Conservation (phyloP, 2,797 vertebrate species). For the Molothrus aeneus region DNA sequence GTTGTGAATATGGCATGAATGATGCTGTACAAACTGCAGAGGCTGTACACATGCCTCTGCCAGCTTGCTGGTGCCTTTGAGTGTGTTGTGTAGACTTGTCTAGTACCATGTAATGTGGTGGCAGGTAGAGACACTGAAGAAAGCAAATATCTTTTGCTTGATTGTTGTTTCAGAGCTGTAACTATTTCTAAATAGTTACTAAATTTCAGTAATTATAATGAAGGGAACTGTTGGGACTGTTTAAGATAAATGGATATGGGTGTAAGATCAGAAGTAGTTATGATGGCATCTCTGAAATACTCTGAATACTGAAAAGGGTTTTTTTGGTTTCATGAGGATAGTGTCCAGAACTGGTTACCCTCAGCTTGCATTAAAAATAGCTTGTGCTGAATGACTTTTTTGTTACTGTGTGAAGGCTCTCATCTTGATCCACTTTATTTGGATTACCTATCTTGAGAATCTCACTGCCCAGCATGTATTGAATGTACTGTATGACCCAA, state of each 20-base stretch:
- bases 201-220: neutral
- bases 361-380: neutral
- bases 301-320: neutral
- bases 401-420: neutral
- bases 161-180: neutral
- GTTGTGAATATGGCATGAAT: neutral
- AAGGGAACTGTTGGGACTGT: neutral
- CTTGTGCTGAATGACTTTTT: neutral
- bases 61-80: neutral
- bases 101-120: neutral
- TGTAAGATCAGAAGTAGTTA: neutral
- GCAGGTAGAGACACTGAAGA: neutral
- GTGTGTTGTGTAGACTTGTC: neutral
- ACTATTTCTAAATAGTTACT: neutral
- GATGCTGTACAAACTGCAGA: too few species aligned
- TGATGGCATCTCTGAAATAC: neutral
- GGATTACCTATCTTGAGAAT: neutral
- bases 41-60: neutral
- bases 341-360: neutral
- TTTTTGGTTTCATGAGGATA: neutral
- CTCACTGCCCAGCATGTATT: neutral
- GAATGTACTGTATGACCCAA: neutral
- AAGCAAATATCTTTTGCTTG: neutral
- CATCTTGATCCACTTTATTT: neutral
- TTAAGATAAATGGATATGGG: fast-evolving